Conservation (phyloP, 1,140 invertebrate genomes). For the Drosophila athabasca region DNA sequence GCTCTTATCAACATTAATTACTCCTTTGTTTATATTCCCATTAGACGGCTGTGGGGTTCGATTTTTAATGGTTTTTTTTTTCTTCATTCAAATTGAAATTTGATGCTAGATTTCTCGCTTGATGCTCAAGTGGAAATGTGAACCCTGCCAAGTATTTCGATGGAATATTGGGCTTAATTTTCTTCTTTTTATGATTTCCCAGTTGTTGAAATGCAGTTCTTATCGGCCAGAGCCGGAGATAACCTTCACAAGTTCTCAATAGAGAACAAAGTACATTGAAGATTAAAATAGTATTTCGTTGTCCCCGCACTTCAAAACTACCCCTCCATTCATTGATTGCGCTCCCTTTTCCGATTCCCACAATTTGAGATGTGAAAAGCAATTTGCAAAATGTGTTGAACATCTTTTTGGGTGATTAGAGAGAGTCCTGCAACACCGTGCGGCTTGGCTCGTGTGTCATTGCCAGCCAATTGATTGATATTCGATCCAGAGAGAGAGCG, state of each 20-base stretch:
- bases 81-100: constrained; percentile 46
- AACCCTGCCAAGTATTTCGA: constrained; percentile 5
- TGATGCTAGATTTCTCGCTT: constrained; percentile 46
- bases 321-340: constrained; percentile 1
- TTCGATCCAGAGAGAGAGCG: constrained; percentile 45
- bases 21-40: constrained; percentile 11
- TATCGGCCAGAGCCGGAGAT: constrained; percentile 47
- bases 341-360: constrained; percentile 41
- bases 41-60: neutral
- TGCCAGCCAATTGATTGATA: constrained; percentile 73
- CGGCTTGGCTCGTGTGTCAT: constrained; percentile 28
- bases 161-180: constrained; percentile 25
- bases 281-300: constrained; percentile 39
- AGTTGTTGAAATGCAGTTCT: constrained; percentile 26
- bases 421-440: constrained; percentile 3
- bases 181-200: constrained; percentile 14
- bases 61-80: constrained; percentile 47
- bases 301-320: constrained; percentile 34
- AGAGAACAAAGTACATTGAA: constrained; percentile 35
- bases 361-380: constrained; percentile 33
- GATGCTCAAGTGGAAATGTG: constrained; percentile 23
- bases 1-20: constrained; percentile 17
- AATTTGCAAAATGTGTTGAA: constrained; percentile 73
- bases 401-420: constrained; percentile 59
- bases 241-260: constrained; percentile 55